Conservation (phyloP, 2,113 vertebrate species). For the Scopus umbretta region DNA sequence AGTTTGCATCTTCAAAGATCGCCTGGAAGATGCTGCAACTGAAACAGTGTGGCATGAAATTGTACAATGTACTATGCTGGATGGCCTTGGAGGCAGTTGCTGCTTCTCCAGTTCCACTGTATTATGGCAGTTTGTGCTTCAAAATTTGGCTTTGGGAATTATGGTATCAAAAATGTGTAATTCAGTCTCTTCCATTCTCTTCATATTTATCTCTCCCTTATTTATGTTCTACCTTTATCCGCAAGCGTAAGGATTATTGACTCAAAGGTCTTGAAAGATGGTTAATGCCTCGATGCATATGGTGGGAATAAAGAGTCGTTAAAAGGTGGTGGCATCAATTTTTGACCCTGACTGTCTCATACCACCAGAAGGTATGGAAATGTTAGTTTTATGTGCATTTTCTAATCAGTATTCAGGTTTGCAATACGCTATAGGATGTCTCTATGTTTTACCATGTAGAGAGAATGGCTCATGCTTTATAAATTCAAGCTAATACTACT, state of each 20-base stretch:
- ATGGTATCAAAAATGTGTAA: not conserved
- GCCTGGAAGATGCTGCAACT: not conserved
- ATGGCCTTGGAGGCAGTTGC: not conserved
- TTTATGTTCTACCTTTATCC: not conserved
- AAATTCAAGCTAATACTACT: not conserved
- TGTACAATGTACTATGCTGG: not conserved
- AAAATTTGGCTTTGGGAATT: not conserved
- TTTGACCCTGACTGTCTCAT: not conserved
- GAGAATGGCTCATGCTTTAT: not conserved
- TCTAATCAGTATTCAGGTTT: not conserved
- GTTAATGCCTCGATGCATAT: not conserved
- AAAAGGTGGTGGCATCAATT: not conserved
- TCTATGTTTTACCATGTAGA: not conserved
- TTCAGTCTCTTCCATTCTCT: not conserved
- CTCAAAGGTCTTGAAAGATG: not conserved
- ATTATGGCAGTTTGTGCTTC: not conserved
- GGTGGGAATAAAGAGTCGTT: not conserved
- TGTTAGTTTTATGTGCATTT: not conserved
- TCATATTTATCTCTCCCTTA: not conserved
- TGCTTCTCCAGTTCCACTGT: not conserved
- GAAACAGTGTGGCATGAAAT: not conserved
- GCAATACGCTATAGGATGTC: not conserved
- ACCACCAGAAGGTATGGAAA: not conserved
- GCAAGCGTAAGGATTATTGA: not conserved
- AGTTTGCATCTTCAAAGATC: not conserved